These are phyloP conservation scores for Acropora tenuis DNA, from an alignment of 64 coral and sea anemone species.

Conservation along the genomic window DNA sequence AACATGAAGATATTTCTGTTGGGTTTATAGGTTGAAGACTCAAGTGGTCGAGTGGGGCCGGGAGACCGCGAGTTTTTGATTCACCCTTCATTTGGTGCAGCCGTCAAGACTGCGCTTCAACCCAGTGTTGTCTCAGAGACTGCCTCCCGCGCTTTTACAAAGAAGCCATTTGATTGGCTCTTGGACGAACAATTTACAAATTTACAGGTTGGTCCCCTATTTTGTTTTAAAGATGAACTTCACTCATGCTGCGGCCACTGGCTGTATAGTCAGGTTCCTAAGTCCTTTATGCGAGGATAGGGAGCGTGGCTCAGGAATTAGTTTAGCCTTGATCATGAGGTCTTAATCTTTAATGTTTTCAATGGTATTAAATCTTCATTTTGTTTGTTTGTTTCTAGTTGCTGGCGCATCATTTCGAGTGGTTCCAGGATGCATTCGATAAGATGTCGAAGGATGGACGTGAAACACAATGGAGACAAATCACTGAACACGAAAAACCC, in stretches of 20 bases:
- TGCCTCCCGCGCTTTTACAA: constrained; percentile 58
- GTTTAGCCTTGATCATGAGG: no score
- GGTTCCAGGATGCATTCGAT: constrained; percentile 99
- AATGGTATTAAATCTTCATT: no score
- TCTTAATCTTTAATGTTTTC: no score
- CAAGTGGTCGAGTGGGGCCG: constrained; percentile 74
- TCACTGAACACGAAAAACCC: constrained; percentile 95
- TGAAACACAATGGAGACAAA: constrained; percentile 97
- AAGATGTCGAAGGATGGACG: constrained; percentile 97
- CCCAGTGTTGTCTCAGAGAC: constrained; percentile 67
- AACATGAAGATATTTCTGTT: neutral
- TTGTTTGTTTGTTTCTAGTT: constrained; percentile 46
- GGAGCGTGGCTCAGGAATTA: no score
- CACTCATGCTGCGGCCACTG: neutral
- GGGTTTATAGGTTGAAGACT: constrained; percentile 88
- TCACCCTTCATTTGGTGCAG: constrained; percentile 87
- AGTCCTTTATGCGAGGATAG: no score
- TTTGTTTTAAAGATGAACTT: neutral
- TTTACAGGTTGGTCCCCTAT: constrained; percentile 70
- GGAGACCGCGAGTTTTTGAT: constrained; percentile 97
- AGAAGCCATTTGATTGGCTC: constrained; percentile 99
- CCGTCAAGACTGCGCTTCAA: constrained; percentile 80
- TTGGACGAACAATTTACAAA: constrained; percentile 87
- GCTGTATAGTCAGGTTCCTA: no score
- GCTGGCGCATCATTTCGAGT: constrained; percentile 87